A percentile compares a stretch with the other conserved stretches of the same genome.
Evolutionary conservation across 2,113 vertebrate species (phyloP).

Genomic region (Myiagra hebetior): DNA sequence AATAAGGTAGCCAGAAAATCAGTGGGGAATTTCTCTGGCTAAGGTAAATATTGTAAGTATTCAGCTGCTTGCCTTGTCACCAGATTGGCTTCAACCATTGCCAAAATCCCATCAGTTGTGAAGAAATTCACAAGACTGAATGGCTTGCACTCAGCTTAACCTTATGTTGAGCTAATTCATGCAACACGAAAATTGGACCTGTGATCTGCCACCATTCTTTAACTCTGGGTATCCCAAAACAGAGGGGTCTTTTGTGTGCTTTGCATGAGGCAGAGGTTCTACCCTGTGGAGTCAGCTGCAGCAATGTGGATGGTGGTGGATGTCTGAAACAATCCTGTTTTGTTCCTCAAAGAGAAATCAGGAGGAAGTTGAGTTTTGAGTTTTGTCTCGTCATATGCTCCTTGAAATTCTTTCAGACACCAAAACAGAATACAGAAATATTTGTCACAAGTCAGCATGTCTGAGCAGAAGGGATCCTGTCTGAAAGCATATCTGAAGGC

Average conservation of each 20-base stretch:
- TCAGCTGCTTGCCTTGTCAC: background rate
- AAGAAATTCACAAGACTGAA: background rate
- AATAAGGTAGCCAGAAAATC: background rate
- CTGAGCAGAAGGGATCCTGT: background rate
- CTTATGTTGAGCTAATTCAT: background rate
- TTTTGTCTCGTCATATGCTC: background rate
- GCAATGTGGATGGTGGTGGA: background rate
- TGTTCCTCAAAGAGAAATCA: background rate
- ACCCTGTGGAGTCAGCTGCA: background rate
- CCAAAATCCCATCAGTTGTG: background rate
- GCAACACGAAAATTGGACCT: background rate
- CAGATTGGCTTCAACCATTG: background rate
- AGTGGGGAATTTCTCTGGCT: background rate
- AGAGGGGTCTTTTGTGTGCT: background rate
- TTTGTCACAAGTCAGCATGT: background rate
- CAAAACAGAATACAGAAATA: background rate
- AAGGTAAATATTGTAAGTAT: background rate
- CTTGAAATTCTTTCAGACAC: background rate
- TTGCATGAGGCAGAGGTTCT: background rate
- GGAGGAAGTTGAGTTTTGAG: background rate
- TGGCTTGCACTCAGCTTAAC: background rate
- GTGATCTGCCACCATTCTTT: background rate
- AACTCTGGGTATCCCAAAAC: background rate
- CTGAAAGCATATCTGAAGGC: background rate
- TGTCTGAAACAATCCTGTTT: background rate